Percentiles rank a stretch among this genome's conserved stretches.
These are phyloP conservation scores for rabbit (Oryctolagus cuniculus) DNA, from an alignment of 2,113 vertebrate genomes.

Conservation along the genomic window mOryCun1.1 NC_091453.1:7579001-7579500, in stretches of 20 bases:
- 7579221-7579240: too few relatives aligned
- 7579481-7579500: slow-evolving; percentile 42
- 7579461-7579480: slow-evolving; percentile 26
- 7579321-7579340: slow-evolving; percentile 41
- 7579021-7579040: slow-evolving; percentile 29
- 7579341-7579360: background rate
- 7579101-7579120: slow-evolving; percentile 9
- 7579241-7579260: too few relatives aligned
- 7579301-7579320: background rate
- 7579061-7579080: slow-evolving; percentile 48
- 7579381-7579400: background rate
- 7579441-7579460: slow-evolving; percentile 23
- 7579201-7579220: too few relatives aligned
- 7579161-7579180: slow-evolving; percentile 43
- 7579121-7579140: background rate
- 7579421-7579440: background rate
- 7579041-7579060: slow-evolving; percentile 7
- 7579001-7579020: slow-evolving; percentile 42
- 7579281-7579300: too few relatives aligned
- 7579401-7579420: slow-evolving; percentile 30
- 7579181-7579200: background rate
- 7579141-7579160: background rate
- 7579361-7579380: slow-evolving; percentile 29
- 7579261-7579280: too few relatives aligned
- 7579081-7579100: slow-evolving; percentile 44